A percentile compares a stretch with the other conserved stretches of the same genome.
These are phyloP conservation scores for Mesorhabditis spiculigera DNA, from an alignment of 2,888 invertebrate species.

Conservation along the genomic window DNA sequence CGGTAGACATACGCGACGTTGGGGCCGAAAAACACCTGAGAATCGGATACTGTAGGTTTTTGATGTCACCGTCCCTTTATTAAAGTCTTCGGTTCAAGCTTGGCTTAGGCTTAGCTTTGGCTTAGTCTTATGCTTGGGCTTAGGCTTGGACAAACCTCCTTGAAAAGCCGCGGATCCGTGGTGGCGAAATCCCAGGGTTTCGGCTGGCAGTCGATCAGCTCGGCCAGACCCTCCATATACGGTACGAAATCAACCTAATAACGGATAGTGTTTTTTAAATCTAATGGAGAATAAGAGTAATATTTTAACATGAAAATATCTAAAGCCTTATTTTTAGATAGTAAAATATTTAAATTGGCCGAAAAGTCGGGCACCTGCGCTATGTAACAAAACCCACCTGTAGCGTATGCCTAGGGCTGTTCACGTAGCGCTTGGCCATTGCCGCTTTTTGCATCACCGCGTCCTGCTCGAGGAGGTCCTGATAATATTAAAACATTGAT, in stretches of 20 bases:
- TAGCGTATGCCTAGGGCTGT: conserved; percentile 60
- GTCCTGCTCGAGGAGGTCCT: conserved; percentile 2
- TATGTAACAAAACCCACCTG: conserved; percentile 44
- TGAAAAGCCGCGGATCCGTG: conserved; percentile 28
- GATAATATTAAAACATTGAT: too few relatives aligned
- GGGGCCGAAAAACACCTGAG: conserved; percentile 32
- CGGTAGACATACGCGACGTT: conserved; percentile 39
- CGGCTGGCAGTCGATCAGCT: conserved; percentile 60
- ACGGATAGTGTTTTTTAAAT: background rate
- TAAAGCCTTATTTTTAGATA: too few relatives aligned
- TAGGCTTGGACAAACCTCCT: conserved; percentile 23
- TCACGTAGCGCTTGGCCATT: conserved; percentile 48
- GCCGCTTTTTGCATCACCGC: conserved; percentile 59
- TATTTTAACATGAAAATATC: too few relatives aligned
- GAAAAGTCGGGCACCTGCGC: too few relatives aligned
- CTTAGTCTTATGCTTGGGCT: conserved; percentile 16
- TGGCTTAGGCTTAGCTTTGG: too few relatives aligned
- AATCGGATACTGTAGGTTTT: background rate
- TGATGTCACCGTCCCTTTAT: background rate
- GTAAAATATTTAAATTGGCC: too few relatives aligned
- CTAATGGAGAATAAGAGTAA: background rate
- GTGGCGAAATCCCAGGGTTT: conserved; percentile 53
- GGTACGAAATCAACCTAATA: conserved; percentile 58
- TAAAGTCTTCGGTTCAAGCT: too few relatives aligned
- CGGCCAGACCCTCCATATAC: conserved; percentile 62